Conservation (phyloP, 2,113 vertebrate species). For the Promerops cafer region DNA sequence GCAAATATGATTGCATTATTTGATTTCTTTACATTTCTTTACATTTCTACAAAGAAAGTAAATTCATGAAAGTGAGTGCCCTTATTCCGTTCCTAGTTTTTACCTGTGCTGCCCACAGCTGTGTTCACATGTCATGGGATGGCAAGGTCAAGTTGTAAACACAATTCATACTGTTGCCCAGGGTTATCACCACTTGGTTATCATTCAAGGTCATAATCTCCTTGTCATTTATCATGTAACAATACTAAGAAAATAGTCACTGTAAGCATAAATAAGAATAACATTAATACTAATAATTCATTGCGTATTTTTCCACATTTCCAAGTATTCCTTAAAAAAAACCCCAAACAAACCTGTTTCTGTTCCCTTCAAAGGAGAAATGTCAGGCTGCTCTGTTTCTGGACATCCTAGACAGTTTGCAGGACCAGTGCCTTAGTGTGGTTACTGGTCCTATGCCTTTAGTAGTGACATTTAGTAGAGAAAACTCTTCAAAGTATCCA, state of each 20-base stretch:
- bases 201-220: neutral
- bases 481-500: neutral
- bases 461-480: neutral
- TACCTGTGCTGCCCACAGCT: neutral
- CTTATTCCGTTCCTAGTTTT: neutral
- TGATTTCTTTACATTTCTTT: neutral
- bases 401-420: neutral
- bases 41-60: neutral
- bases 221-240: neutral
- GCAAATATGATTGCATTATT: neutral
- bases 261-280: slow-evolving; percentile 11
- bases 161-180: neutral
- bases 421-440: neutral
- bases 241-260: neutral
- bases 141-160: neutral
- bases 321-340: neutral
- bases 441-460: neutral
- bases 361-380: neutral
- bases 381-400: neutral
- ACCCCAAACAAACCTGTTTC: neutral
- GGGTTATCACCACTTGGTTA: neutral
- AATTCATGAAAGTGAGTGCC: neutral
- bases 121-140: neutral
- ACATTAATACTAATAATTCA: neutral
- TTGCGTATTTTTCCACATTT: neutral